A percentile compares a stretch with the other conserved stretches of the same genome.
These are phyloP conservation scores for Diloba caeruleocephala DNA, from an alignment of 2,888 invertebrate species.

Conservation along the genomic window DNA sequence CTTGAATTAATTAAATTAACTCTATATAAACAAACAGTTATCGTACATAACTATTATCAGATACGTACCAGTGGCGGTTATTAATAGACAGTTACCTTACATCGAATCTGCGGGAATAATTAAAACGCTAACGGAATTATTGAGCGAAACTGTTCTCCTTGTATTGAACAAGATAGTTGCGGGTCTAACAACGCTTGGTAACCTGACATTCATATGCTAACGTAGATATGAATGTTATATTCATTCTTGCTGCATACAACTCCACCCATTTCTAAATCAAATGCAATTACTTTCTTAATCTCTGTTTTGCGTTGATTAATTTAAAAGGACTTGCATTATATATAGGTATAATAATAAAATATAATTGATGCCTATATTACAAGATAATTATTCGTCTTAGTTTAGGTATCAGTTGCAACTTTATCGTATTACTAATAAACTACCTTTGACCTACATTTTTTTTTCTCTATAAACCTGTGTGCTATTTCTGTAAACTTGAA, in stretches of 20 bases:
- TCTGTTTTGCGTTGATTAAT: no score
- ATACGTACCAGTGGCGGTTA: constrained; percentile 47
- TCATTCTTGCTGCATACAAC: constrained; percentile 31
- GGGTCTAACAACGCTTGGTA: constrained; percentile 58
- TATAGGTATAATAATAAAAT: no score
- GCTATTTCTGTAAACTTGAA: no score
- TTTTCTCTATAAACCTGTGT: no score
- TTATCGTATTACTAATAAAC: no score
- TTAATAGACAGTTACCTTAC: constrained; percentile 60
- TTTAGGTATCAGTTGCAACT: no score
- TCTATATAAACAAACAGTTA: constrained; percentile 23
- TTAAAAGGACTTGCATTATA: no score
- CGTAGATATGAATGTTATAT: constrained; percentile 32
- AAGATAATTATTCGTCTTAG: no score
- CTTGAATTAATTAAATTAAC: constrained; percentile 16
- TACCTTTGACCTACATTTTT: no score
- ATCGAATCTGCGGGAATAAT: constrained; percentile 71
- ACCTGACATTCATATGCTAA: constrained; percentile 28
- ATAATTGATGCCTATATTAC: no score
- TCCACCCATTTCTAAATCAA: constrained; percentile 33
- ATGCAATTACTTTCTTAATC: constrained; percentile 13
- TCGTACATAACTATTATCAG: constrained; percentile 39
- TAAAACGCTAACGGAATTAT: constrained; percentile 76
- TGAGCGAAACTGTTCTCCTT: constrained; percentile 70
- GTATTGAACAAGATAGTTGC: constrained; percentile 78